Base-by-base conservation (phyloP, 2,888 invertebrate genomes). In the Euspilapteryx auroguttella region DNA sequence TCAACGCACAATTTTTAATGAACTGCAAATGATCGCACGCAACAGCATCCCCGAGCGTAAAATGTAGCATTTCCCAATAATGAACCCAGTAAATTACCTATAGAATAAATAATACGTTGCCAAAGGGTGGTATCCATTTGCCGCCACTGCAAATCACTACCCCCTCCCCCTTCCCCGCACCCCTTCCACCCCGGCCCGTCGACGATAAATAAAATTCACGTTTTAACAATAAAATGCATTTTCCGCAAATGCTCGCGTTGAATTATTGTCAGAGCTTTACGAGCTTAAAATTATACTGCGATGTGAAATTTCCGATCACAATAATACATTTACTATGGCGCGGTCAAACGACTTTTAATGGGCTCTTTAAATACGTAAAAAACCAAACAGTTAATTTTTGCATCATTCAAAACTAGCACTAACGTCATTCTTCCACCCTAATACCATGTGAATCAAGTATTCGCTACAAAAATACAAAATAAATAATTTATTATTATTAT, bases 181-280 rank as follows among this genome's bases (percentile, higher is more conserved):
- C 39, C 41, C 39, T 44, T 44, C 50, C 43, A 49, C 57, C 62
- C 55, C 55, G 52, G 55, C 53, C 62, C 66, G 73, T 73, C 68
- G 65, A 51, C 69, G 55, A 73, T 75, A 75, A 73, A 73, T 73
- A 75, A 75, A 75, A 73, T 75, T 75, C 73, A 73, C 73, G 73
- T 73, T 73, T 75, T 73, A 75, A 73, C 73, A 75, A 75, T 75
- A 75, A 75, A 75, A 73, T 75, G 73, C 71, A 73, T 75, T 73
- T 75, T 73, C 75, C 73, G 71, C 73, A 73, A 75, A 75, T 73
- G 73, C 68, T 68, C 53, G 65, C 59, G 44, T 58, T 69, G 71
- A 73, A 66, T 73, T 73, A 73, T 73, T 59, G 61, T 57, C 44
- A 58, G 49, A 53, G 68, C 66, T 75, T 73, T 73, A 75, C 66